Evolutionary conservation across 1,140 invertebrate species (phyloP), one percentile per base, ranked within the genome.

Genomic region (Temnothorax longispinosus): DNA sequence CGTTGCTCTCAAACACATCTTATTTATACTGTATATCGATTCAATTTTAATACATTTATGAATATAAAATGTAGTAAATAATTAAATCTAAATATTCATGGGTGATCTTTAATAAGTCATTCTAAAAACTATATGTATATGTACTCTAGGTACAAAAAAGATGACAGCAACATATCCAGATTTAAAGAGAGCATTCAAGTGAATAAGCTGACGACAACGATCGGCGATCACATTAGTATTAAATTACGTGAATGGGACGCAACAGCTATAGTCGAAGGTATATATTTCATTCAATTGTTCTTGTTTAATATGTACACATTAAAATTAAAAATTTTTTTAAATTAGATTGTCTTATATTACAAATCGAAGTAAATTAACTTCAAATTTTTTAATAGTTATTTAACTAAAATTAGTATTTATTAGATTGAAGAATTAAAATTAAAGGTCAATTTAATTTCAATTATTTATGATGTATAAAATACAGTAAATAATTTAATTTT

Each of bases 201-300:
- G 0, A 92, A 94, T 52, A 95, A 95, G 87, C 62, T 94, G 5
- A 95, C 93, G 41, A 87, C 93, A 58, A 94, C 94, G 91, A 93
- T 93, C 11, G 92, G 85, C 32, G 93, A 95, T 86, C 86, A 91
- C 52, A 94, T 95, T 64, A 91, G 85, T 60, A 95, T 95, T 62
- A 94, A 93, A 93, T 87, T 95, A 64, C 88, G 87, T 6, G 92
- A 88, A 85, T 94, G 93, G 93, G 89, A 87, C 32, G 44, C 62
- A 2, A 65, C 85, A 56, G 82, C 11, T 6, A 76, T 80, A 87
- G 21, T 64, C 41, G 82, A 89, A 58, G 86, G 91, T 91, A 91
- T 54, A 41, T 44, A 50, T 35, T 78, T 50, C 11, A 69, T 58
- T 3, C 8, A 67, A 21, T n/a, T 47, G 27, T 47, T 13, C 50